A percentile compares a stretch with the other conserved stretches of the same genome.
phyloP scores from a whole-genome alignment of 2,797 vertebrate species.

The Karalla daura region DNA sequence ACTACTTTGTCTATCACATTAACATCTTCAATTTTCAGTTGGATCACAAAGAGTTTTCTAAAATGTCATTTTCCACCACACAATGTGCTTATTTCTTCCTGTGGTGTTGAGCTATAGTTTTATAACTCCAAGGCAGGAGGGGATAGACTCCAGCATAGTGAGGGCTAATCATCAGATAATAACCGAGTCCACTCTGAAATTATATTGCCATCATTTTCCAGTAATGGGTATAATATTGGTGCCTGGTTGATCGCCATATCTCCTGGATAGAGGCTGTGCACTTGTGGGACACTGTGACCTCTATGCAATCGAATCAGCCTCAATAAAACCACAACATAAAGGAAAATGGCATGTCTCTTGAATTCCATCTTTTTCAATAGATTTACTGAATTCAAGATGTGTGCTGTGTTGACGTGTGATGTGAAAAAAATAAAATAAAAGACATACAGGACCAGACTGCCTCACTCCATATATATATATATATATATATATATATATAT shows the following conservation, averaged over 20 bases:
- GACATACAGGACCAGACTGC: no score
- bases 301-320: neutral
- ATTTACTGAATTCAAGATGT: neutral
- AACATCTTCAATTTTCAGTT: no score
- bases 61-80: neutral
- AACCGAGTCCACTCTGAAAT: neutral
- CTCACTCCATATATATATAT: no score
- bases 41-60: no score
- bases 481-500: no score
- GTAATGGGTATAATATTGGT: neutral
- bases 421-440: neutral
- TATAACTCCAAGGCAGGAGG: neutral
- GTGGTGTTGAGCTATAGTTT: no score
- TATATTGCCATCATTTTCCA: neutral
- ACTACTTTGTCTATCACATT: no score
- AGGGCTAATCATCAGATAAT: constrained; percentile 15
- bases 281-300: constrained; percentile 2
- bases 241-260: neutral
- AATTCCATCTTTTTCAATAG: neutral
- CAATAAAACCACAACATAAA: neutral
- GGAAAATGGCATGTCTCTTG: neutral
- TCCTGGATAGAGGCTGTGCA: neutral
- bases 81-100: neutral
- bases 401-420: no score
- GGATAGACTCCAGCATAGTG: constrained; percentile 6